Evolutionary conservation across 2,888 invertebrate species (phyloP).

Genomic region (Hirtodrosophila cameraria): DNA sequence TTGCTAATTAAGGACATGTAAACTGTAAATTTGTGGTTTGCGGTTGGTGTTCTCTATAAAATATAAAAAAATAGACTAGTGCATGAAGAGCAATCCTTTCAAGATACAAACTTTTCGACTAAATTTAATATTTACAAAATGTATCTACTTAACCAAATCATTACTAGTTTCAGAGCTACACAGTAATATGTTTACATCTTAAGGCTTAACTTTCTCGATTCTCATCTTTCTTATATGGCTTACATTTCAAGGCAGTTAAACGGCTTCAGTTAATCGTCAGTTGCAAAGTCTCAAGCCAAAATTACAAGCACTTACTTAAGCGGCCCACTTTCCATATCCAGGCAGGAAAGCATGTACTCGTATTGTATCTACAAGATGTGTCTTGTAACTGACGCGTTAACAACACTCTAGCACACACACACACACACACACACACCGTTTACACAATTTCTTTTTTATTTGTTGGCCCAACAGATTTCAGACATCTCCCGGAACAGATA

Average conservation of each 20-base stretch:
- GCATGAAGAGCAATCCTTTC: no score
- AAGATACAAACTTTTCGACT: no score
- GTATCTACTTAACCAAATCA: no score
- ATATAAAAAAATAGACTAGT: no score
- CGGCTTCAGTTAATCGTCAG: constrained; percentile 47
- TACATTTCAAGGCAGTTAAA: constrained; percentile 5
- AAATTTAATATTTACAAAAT: neutral
- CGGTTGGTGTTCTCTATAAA: neutral
- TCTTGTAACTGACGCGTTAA: constrained; percentile 53
- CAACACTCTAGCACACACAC: constrained; percentile 31
- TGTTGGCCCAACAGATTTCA: constrained; percentile 57
- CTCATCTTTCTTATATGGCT: constrained; percentile 12
- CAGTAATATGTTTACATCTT: neutral
- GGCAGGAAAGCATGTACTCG: neutral
- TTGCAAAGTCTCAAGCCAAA: constrained; percentile 44
- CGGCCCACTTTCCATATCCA: constrained; percentile 8
- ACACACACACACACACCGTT: constrained; percentile 11
- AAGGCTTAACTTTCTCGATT: neutral
- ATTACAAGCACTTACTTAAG: constrained; percentile 58
- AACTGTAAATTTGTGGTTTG: constrained; percentile 28
- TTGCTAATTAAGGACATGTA: constrained; percentile 57
- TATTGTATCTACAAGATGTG: constrained; percentile 39
- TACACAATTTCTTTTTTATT: constrained; percentile 44
- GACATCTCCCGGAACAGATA: constrained; percentile 13
- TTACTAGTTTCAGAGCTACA: neutral